phyloP scores from a whole-genome alignment of 2,797 vertebrate species.

The Acanthopagrus latus region DNA sequence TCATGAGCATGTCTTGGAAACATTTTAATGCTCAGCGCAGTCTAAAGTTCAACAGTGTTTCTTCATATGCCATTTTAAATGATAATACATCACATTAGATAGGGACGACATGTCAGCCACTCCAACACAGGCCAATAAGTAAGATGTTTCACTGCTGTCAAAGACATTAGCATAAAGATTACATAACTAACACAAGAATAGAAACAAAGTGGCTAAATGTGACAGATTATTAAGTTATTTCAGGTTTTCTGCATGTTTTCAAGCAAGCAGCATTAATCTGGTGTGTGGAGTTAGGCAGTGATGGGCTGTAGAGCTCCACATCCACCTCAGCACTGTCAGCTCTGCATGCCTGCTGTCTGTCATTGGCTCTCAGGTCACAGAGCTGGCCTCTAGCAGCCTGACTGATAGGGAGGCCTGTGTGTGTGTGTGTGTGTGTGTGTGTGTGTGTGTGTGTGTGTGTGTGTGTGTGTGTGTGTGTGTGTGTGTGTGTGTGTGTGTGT shows the following conservation, averaged over 20 bases:
- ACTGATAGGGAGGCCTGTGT: constrained; percentile 17
- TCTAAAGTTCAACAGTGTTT: not conserved
- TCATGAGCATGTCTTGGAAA: not conserved
- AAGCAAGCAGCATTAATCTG: not conserved
- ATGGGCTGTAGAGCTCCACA: constrained; percentile 25
- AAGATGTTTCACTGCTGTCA: not conserved
- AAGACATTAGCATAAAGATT: not conserved
- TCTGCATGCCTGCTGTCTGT: constrained; percentile 61
- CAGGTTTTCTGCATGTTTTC: not conserved
- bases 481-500: not conserved
- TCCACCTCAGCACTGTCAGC: constrained; percentile 38
- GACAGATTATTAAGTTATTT: not conserved
- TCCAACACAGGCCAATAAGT: not conserved
- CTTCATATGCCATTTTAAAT: not conserved
- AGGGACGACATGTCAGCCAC: not conserved
- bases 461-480: not conserved
- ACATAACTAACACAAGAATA: not conserved
- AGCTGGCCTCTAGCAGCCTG: constrained; percentile 48
- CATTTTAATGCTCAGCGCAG: not conserved
- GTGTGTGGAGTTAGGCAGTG: not conserved
- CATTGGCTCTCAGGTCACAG: constrained; percentile 55
- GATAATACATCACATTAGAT: not conserved
- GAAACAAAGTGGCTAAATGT: not conserved
- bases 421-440: not conserved
- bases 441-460: not conserved